These are phyloP conservation scores for Sclerurus mexicanus DNA, from an alignment of 2,113 vertebrate species.

Conservation along the genomic window DNA sequence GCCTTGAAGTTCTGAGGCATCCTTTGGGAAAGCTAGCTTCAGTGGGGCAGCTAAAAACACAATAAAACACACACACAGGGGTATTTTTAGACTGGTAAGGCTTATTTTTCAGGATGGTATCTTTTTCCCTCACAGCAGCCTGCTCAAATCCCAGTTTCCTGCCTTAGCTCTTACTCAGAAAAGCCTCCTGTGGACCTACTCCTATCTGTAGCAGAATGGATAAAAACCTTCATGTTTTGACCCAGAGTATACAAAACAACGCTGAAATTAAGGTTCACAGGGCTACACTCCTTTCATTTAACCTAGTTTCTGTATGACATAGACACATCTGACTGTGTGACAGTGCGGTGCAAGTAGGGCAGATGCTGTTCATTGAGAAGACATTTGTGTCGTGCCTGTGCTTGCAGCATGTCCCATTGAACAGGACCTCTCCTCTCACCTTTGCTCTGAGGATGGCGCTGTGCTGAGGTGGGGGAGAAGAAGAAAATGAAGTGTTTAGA, in stretches of 20 bases:
- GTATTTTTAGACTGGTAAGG: not conserved
- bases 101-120: not conserved
- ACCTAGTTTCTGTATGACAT: slow-evolving; percentile 51
- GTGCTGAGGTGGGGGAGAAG: not conserved
- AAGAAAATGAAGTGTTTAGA: not conserved
- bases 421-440: rapidly evolving
- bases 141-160: not conserved
- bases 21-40: not conserved
- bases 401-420: not conserved
- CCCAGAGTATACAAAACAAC: not conserved
- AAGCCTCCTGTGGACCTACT: not conserved
- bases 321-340: not conserved
- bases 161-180: not conserved
- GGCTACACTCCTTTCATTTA: slow-evolving; percentile 27
- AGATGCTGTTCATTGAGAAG: not conserved
- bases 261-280: not conserved
- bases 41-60: not conserved
- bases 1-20: rapidly evolving
- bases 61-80: not conserved
- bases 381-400: rapidly evolving
- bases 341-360: not conserved
- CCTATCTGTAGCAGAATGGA: not conserved
- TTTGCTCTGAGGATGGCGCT: not conserved
- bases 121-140: not conserved
- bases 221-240: not conserved